phyloP scores from a whole-genome alignment of 2,113 vertebrate genomes.

The Nettapus auritus region DNA sequence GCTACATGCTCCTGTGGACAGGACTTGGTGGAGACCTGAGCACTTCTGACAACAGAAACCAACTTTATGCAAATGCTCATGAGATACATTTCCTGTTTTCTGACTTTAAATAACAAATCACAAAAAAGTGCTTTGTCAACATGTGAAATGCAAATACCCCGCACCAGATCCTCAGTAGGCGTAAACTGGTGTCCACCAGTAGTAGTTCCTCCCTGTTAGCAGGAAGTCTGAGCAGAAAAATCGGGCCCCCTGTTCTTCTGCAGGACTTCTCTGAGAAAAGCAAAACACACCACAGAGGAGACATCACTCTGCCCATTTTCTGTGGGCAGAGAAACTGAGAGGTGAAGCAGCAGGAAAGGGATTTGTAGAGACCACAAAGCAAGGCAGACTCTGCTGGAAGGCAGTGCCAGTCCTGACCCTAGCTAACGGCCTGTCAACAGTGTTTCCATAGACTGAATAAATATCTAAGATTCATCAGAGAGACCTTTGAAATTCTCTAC shows the following conservation, averaged over 20 bases:
- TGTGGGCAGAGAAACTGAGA: background rate
- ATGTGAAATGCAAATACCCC: constrained; percentile 36
- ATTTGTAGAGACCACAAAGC: background rate
- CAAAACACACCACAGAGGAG: background rate
- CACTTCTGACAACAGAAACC: background rate
- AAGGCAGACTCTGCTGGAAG: background rate
- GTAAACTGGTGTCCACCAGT: background rate
- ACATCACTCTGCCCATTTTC: background rate
- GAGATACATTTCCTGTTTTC: constrained; percentile 51
- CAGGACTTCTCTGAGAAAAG: background rate
- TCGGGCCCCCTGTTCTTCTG: fast-evolving
- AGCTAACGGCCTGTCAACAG: background rate
- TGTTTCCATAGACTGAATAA: background rate
- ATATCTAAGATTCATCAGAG: background rate
- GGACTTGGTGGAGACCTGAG: background rate
- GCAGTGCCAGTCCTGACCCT: background rate
- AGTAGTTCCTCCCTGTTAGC: background rate
- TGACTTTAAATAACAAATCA: constrained; percentile 35
- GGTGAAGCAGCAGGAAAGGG: background rate
- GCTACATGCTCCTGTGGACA: fast-evolving
- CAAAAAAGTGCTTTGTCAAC: constrained; percentile 35
- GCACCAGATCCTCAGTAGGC: background rate
- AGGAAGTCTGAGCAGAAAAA: background rate
- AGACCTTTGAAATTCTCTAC: constrained; percentile 12
- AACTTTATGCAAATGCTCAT: constrained; percentile 28